Evolutionary conservation across 2,113 vertebrate species (phyloP).

Genomic region (Ictalurus furcatus): DNA sequence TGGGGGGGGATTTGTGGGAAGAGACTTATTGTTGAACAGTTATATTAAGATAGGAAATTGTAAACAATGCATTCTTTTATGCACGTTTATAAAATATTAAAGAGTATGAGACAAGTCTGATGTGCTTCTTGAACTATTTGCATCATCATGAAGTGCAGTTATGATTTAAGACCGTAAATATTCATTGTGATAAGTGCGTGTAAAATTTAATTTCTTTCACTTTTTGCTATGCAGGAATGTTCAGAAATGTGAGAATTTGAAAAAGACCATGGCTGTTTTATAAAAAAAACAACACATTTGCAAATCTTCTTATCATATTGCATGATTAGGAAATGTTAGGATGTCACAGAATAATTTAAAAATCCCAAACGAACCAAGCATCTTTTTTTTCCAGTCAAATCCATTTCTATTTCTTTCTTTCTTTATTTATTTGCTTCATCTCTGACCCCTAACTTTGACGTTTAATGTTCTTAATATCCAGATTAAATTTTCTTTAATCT

Average conservation of each 20-base stretch:
- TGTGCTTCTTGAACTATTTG: conserved; percentile 67
- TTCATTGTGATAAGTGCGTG: conserved; percentile 68
- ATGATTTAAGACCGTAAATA: conserved; percentile 70
- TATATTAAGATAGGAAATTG: conserved; percentile 72
- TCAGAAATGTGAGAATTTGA: conserved; percentile 56
- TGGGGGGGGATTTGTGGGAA: background rate
- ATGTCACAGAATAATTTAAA: conserved; percentile 63
- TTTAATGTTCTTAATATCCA: conserved; percentile 79
- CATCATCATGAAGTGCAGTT: conserved; percentile 74
- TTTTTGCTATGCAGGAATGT: conserved; percentile 56
- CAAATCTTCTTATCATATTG: conserved; percentile 71
- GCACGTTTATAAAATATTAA: conserved; percentile 69
- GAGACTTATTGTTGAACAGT: conserved; percentile 65
- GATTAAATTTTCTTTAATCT: conserved; percentile 77
- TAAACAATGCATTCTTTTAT: conserved; percentile 76
- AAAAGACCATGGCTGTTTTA: conserved; percentile 62
- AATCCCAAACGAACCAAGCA: conserved; percentile 57
- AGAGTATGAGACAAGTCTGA: conserved; percentile 68
- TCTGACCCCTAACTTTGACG: conserved; percentile 71
- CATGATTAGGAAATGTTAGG: conserved; percentile 61
- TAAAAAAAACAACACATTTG: conserved; percentile 64
- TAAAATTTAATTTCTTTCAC: conserved; percentile 60
- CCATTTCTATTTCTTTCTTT: conserved; percentile 65
- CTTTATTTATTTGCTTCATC: conserved; percentile 10
- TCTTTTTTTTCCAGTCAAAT: conserved; percentile 63